Evolutionary conservation across 2,797 vertebrate species (phyloP), one percentile per base, ranked within the genome.

Genomic region (Phrynocephalus guinanensis): DNA sequence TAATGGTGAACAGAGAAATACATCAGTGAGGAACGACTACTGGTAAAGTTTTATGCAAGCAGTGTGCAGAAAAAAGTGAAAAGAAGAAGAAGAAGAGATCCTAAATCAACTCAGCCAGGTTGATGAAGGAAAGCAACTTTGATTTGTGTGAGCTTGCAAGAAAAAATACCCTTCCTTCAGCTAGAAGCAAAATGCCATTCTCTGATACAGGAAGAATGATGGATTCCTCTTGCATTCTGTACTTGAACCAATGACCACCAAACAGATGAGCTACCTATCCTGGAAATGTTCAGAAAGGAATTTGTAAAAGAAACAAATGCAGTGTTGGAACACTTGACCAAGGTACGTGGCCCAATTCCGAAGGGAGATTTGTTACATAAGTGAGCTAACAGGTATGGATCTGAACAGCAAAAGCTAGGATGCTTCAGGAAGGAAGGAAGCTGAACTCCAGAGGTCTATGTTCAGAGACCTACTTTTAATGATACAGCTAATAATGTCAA

Each of bases 201-300:
- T 82, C 80, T 86, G 44, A 91, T 89, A 90, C 88, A 70, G 90
- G 20, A 44, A 80, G 30, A 84, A 18, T 79, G 71, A 88, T 68
- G 82, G 0, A 0, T 67, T 60, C 85, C 79, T 87, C 71, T 24
- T 80, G 24, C 79, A 33, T 56, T 84, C 82, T 81, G 28, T 85
- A 24, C 38, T 75, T 87, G 52, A 22, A 84, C 33, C 20, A 1
- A 81, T 75, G 79, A 91, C 44, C 84, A 85, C 85, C 66, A 91
- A 91, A 44, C 18, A 76, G 79, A 86, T 86, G 82, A 90, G 13
- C 70, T 75, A 68, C 76, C 67, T 68, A 15, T 38, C 83, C 28
- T 83, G 67, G 88, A 60, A 30, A 82, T 52, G n/a, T 30, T 79
- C 5, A 86, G 82, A 66, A 24, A 86, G 67, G 63, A 80, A 0